Percentiles rank a stretch among this genome's conserved stretches.
These are phyloP conservation scores for Anguilla anguilla DNA, from an alignment of 2,797 vertebrate genomes.

Conservation along the genomic window DNA sequence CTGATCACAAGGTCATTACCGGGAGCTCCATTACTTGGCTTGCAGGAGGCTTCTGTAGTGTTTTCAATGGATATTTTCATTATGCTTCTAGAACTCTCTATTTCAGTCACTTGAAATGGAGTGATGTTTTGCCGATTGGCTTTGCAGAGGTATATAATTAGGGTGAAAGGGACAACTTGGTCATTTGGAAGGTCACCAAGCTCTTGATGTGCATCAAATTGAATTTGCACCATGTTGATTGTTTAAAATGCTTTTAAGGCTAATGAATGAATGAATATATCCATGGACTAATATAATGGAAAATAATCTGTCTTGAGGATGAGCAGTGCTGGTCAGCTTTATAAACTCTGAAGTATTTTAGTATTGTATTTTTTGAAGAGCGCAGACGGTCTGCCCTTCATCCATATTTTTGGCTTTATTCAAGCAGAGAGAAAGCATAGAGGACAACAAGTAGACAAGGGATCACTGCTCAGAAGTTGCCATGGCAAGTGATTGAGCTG, in stretches of 20 bases:
- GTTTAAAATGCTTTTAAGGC: conserved; percentile 13
- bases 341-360: not conserved
- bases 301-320: not conserved
- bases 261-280: not conserved
- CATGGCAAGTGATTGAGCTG: no score
- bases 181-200: not conserved
- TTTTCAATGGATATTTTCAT: not conserved
- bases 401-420: no score
- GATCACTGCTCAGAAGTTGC: no score
- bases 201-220: conserved; percentile 5
- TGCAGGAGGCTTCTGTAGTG: not conserved
- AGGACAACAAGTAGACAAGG: no score
- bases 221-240: not conserved
- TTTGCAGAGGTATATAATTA: conserved; percentile 12
- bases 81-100: not conserved
- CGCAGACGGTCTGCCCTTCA: no score
- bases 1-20: not conserved
- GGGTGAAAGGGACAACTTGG: not conserved
- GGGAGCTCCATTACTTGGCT: not conserved
- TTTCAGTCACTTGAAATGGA: conserved; percentile 16
- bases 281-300: not conserved
- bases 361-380: not conserved
- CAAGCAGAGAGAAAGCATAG: no score
- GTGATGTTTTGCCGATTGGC: not conserved
- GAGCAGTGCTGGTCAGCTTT: not conserved